Evolutionary conservation across 2,113 vertebrate genomes (phyloP).

Genomic region (Charadrius vociferus): DNA sequence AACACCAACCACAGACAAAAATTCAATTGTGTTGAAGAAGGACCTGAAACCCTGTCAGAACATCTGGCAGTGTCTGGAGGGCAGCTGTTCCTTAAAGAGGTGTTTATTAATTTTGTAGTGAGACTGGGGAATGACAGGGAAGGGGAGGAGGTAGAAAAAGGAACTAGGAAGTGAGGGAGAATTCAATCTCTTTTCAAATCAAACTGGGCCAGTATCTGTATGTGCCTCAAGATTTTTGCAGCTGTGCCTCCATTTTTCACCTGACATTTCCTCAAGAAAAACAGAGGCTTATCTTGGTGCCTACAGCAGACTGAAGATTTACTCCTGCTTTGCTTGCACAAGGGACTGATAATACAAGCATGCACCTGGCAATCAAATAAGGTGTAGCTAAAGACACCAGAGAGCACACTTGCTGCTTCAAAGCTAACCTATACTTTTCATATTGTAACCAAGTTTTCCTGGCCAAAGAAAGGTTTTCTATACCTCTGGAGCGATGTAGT

Average conservation of each 20-base stretch:
- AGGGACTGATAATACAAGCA: not conserved
- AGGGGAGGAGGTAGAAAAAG: not conserved
- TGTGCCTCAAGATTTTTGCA: not conserved
- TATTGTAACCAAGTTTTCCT: not conserved
- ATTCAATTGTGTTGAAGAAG: not conserved
- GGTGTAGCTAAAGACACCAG: not conserved
- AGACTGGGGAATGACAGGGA: not conserved
- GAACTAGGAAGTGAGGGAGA: not conserved
- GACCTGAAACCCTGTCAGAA: not conserved
- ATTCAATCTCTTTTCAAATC: not conserved
- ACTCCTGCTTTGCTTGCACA: not conserved
- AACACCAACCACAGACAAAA: not conserved
- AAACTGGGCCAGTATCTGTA: not conserved
- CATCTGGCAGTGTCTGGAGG: not conserved
- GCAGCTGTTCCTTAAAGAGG: not conserved
- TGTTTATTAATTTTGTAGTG: not conserved
- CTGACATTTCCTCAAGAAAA: not conserved
- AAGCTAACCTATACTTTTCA: not conserved
- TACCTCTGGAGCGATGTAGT: constrained; percentile 98
- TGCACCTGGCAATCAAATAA: not conserved
- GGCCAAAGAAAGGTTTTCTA: not conserved
- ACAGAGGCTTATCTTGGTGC: not conserved
- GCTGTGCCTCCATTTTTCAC: not conserved
- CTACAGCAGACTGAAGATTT: not conserved
- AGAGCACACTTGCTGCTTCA: not conserved